Evolutionary conservation across 2,797 vertebrate species (phyloP).

Genomic region (Poeciliopsis presidionis): DNA sequence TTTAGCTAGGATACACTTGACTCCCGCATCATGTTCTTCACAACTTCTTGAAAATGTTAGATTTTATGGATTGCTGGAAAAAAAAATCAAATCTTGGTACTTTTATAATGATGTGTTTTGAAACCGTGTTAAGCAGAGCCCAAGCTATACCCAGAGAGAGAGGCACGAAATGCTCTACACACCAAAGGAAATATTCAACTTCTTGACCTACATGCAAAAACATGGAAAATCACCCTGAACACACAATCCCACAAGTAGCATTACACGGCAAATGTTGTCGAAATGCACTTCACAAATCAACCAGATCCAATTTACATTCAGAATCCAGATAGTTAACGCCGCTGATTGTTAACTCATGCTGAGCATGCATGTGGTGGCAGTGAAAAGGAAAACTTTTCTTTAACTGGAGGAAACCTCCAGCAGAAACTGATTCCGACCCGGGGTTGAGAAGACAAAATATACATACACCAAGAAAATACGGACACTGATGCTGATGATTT

Average conservation of each 20-base stretch:
- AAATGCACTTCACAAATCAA: not conserved
- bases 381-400: not conserved
- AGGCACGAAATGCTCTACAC: not conserved
- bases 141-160: not conserved
- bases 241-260: not conserved
- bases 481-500: not conserved
- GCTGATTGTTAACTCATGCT: not conserved
- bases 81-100: not conserved
- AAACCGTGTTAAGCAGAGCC: not conserved
- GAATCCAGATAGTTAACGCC: not conserved
- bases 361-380: not conserved
- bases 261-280: not conserved
- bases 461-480: not conserved
- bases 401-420: not conserved
- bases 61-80: not conserved
- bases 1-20: slow-evolving; percentile 3
- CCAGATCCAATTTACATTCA: not conserved
- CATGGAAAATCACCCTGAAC: not conserved
- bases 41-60: not conserved
- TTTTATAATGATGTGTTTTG: not conserved
- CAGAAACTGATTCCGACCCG: not conserved
- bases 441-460: not conserved
- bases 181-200: not conserved
- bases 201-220: not conserved
- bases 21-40: not conserved